Conservation (phyloP, 2,797 vertebrate genomes). For the Florisuga fusca region DNA sequence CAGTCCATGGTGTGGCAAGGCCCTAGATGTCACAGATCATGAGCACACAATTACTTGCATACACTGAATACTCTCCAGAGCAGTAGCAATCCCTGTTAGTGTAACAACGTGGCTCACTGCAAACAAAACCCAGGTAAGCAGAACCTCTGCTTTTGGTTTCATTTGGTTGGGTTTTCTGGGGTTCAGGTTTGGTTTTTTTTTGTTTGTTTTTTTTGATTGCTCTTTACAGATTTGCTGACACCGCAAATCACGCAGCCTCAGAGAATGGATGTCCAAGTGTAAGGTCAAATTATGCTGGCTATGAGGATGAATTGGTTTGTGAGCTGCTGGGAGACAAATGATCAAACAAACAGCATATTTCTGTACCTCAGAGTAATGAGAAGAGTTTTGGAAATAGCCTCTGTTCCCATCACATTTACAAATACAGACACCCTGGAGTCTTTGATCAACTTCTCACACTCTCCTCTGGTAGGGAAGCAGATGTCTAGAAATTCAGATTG, state of each 20-base stretch:
- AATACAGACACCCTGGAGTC: background rate
- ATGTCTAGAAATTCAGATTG: background rate
- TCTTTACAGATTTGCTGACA: background rate
- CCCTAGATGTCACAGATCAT: background rate
- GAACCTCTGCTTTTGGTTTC: background rate
- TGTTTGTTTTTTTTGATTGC: background rate
- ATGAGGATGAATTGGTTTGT: background rate
- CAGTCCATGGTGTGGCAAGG: background rate
- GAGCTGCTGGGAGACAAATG: background rate
- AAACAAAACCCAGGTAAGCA: background rate
- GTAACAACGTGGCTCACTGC: background rate
- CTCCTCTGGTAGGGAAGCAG: background rate
- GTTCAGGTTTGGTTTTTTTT: too few relatives aligned
- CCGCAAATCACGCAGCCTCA: background rate
- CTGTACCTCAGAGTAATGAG: background rate
- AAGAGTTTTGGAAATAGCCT: background rate
- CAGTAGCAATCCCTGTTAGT: background rate
- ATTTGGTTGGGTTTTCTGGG: too few relatives aligned
- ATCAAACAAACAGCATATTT: background rate
- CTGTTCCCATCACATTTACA: background rate
- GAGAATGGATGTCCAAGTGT: background rate
- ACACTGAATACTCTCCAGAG: background rate
- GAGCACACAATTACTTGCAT: background rate
- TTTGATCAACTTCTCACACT: background rate
- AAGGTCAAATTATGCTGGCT: background rate